Evolutionary conservation across 2,797 vertebrate genomes (phyloP).

Genomic region (Melanotaenia parkinsoni): DNA sequence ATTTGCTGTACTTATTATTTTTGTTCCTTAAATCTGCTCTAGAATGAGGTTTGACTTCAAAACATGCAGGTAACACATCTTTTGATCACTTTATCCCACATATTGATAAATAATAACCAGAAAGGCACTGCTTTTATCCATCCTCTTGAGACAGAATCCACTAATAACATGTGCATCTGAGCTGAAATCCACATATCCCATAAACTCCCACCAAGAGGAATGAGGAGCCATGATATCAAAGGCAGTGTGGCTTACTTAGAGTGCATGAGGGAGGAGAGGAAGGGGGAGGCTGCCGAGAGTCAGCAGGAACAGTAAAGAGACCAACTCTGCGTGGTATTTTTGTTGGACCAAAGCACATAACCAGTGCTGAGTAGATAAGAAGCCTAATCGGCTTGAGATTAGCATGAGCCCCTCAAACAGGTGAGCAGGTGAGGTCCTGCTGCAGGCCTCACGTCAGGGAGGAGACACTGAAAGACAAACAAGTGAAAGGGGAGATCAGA

Average conservation of each 20-base stretch:
- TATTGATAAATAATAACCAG: conserved; percentile 34
- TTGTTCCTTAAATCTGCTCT: conserved; percentile 10
- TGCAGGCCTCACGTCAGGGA: conserved; percentile 48
- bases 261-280: conserved; percentile 32
- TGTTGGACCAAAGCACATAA: conserved; percentile 81
- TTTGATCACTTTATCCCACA: conserved; percentile 24
- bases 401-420: conserved; percentile 72
- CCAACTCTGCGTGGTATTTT: conserved; percentile 74
- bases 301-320: conserved; percentile 63
- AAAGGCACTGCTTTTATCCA: conserved; percentile 14
- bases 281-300: conserved; percentile 37
- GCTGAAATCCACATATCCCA: conserved; percentile 25
- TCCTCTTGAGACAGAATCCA: conserved; percentile 12
- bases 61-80: conserved; percentile 5
- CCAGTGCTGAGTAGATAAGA: conserved; percentile 82
- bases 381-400: conserved; percentile 81
- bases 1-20: conserved; percentile 16
- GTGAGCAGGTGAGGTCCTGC: conserved; percentile 73
- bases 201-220: conserved; percentile 18
- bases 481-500: conserved; percentile 38
- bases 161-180: conserved; percentile 15
- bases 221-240: conserved; percentile 28
- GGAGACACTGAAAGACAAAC: conserved; percentile 32
- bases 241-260: conserved; percentile 34
- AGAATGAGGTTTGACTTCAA: conserved; percentile 33